phyloP scores from a whole-genome alignment of 2,113 vertebrate genomes.

The Halcyon senegalensis region DNA sequence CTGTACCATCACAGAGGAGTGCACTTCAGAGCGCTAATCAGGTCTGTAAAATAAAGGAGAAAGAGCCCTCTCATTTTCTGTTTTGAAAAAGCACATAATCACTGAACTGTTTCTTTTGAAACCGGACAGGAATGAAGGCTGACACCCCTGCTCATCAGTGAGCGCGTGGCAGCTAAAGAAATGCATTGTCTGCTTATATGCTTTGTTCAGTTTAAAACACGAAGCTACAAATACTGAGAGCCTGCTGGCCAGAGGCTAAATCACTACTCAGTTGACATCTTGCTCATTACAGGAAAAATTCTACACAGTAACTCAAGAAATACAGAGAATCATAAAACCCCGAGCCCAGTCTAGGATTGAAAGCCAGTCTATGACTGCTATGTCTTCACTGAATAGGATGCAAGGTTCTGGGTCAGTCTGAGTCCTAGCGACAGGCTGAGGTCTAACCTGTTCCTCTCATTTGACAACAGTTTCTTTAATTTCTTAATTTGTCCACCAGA shows the following conservation, averaged over 20 bases:
- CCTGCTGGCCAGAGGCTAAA: background rate
- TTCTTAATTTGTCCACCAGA: background rate
- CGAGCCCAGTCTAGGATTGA: background rate
- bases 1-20: background rate
- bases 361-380: background rate
- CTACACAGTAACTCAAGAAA: background rate
- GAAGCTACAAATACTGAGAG: background rate
- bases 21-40: background rate
- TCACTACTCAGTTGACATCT: background rate
- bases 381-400: background rate
- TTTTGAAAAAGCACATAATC: background rate
- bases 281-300: background rate
- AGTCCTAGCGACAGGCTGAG: background rate
- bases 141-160: background rate
- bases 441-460: background rate
- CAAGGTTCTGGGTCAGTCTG: background rate
- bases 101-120: background rate
- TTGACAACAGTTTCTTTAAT: background rate
- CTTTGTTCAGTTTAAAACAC: background rate
- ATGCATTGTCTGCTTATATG: fast-evolving
- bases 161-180: background rate
- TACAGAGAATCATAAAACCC: background rate
- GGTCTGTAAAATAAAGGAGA: background rate
- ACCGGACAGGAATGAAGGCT: background rate
- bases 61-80: background rate